Conservation (phyloP, 2,888 invertebrate genomes). For the Heliconius ismenius region DNA sequence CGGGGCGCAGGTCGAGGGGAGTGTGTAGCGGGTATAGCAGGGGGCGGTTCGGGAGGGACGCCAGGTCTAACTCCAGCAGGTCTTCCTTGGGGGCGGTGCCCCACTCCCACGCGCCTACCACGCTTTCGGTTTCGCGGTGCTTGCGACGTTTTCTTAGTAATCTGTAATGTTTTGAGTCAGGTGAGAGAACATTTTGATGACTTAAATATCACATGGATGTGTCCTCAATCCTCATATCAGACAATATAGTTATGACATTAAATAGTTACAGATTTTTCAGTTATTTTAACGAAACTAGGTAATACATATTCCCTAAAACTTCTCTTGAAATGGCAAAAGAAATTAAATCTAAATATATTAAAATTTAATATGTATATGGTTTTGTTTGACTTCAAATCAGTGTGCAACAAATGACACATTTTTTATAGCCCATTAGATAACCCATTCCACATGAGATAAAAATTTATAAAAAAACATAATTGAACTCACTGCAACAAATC, state of each 20-base stretch:
- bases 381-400: too few relatives aligned
- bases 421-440: neutral
- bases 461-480: neutral
- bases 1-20: constrained; percentile 62
- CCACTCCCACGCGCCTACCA: constrained; percentile 71
- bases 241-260: neutral
- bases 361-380: too few relatives aligned
- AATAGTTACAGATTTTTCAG: neutral
- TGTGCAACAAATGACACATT: neutral
- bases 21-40: constrained; percentile 68
- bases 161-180: constrained; percentile 46
- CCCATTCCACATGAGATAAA: neutral
- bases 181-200: too few relatives aligned
- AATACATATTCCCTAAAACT: too few relatives aligned
- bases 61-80: constrained; percentile 64
- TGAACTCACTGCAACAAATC: constrained; percentile 64
- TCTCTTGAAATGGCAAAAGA: too few relatives aligned
- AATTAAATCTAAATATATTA: too few relatives aligned
- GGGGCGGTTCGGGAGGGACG: constrained; percentile 59
- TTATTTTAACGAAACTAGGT: neutral
- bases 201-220: too few relatives aligned
- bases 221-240: too few relatives aligned
- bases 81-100: constrained; percentile 62
- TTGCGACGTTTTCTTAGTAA: constrained; percentile 64
- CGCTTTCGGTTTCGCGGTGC: constrained; percentile 56